Percentiles rank a stretch among this genome's conserved stretches.
phyloP scores from a whole-genome alignment of 2,113 vertebrate genomes.

The Atractosteus spatula region DNA sequence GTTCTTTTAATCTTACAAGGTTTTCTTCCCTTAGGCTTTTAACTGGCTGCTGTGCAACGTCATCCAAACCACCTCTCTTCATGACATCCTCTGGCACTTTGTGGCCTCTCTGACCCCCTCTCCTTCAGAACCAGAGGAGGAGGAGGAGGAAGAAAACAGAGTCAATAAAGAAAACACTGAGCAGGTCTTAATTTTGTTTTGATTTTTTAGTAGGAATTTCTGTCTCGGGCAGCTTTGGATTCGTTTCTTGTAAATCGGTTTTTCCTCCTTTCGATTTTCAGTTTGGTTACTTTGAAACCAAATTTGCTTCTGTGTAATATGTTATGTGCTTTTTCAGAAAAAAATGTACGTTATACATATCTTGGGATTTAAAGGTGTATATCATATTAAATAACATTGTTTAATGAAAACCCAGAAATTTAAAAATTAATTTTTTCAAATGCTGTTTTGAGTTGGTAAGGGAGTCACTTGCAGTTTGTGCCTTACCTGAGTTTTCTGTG shows the following conservation, averaged over 20 bases:
- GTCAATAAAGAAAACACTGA: constrained; percentile 90
- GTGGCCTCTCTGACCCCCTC: constrained; percentile 95
- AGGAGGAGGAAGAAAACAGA: constrained; percentile 95
- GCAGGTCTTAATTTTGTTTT: constrained; percentile 64
- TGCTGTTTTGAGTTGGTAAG: too few species aligned
- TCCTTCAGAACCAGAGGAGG: constrained; percentile 88
- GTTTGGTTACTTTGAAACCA: background rate
- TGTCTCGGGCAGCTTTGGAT: background rate
- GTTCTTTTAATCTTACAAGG: too few species aligned
- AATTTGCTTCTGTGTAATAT: too few species aligned
- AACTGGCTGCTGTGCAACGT: constrained; percentile 98
- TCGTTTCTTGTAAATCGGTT: background rate
- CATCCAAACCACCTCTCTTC: constrained; percentile 95
- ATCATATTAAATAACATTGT: too few species aligned
- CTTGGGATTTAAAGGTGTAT: too few species aligned
- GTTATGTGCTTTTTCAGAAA: too few species aligned
- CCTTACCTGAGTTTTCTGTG: too few species aligned
- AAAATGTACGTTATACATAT: too few species aligned
- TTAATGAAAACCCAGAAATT: too few species aligned
- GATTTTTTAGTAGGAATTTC: background rate
- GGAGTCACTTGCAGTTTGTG: too few species aligned
- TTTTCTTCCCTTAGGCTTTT: constrained; percentile 75
- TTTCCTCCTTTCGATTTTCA: background rate
- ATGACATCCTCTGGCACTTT: constrained; percentile 98
- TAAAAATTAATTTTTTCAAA: too few species aligned